Base-by-base conservation (phyloP, 1,140 invertebrate genomes). In the Drosophila lowei region DNA sequence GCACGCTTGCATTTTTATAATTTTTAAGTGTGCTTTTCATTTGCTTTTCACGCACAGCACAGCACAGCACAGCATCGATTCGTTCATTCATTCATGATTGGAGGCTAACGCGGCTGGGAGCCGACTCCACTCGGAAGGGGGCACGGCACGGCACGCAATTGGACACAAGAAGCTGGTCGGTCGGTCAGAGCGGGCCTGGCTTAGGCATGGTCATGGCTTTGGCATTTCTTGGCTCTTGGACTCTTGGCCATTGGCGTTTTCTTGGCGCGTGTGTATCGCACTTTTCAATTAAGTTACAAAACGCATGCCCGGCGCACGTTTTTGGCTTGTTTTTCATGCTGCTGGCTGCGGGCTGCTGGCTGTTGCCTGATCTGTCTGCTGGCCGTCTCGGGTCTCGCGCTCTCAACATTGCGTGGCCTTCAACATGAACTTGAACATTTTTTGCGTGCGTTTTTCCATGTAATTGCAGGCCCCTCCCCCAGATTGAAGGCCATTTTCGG, bases 231-330 rank as follows among this genome's bases (percentile, higher is more conserved):
- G 67, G 54, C 44, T 47, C 18, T 41, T 25, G 53, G 67, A 44
- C 49, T 71, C 44, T 44, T 34, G 56, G 72, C 61, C 30, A 42
- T 56, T 41, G 60, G 47, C 66, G 23, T 25, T 25, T 25, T 25
- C 23, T 80, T 81, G 77, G 73, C 83, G 83, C 83, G 81, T 88
- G 83, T 85, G 83, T 88, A 77, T 81, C 81, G 81, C 83, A 85
- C 81, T 85, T 85, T 81, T 85, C 83, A 81, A 85, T 85, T 85
- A 81, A 81, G 68, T 81, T 81, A 88, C 81, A 81, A 85, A 85
- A 85, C 81, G 83, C 83, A 88, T 88, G 83, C 62, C 74, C 83
- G 64, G 64, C 60, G 83, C 83, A 86, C 83, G 81, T 88, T 88
- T 84, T 62, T 21, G 9, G 50, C 73, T 73, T 50, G 73, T 48